These are phyloP conservation scores for Diplogasteroides magnus DNA, from an alignment of 1,140 invertebrate genomes.

Conservation along the genomic window DNA sequence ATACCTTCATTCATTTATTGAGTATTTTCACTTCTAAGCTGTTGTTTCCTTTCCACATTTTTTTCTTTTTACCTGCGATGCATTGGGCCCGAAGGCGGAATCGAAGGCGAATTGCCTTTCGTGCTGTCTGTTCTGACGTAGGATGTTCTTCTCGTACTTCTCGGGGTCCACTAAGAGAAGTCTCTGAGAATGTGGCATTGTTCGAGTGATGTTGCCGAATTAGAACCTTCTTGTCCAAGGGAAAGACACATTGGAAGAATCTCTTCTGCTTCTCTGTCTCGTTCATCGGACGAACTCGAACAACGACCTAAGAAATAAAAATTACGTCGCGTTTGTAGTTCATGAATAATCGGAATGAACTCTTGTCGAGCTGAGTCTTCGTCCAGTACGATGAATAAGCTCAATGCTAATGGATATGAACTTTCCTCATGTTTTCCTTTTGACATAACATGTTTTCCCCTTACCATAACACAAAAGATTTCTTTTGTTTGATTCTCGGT, in stretches of 20 bases:
- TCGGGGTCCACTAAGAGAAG: conserved; percentile 67
- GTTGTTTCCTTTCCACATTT: neutral
- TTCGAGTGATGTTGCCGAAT: no score
- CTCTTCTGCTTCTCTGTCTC: conserved; percentile 58
- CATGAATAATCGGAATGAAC: no score
- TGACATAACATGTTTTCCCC: no score
- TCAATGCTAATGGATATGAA: no score
- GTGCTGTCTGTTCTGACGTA: conserved; percentile 65
- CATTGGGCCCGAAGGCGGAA: conserved; percentile 67
- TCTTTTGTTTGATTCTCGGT: no score
- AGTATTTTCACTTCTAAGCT: neutral
- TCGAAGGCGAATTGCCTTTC: conserved; percentile 81
- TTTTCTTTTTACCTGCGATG: conserved; percentile 57
- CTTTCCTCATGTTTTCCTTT: no score
- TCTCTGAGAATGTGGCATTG: conserved; percentile 62
- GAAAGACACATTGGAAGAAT: conserved; percentile 59
- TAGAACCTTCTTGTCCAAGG: conserved; percentile 61
- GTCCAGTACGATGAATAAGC: no score
- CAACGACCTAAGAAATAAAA: conserved; percentile 60
- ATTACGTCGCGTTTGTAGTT: no score
- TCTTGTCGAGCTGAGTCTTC: no score
- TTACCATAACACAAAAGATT: no score
- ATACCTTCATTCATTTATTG: conserved; percentile 2
- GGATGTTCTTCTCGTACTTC: conserved; percentile 63
- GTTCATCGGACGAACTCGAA: conserved; percentile 61